phyloP scores from a whole-genome alignment of 1,140 invertebrate species.

The Drosophila triauraria region DNA sequence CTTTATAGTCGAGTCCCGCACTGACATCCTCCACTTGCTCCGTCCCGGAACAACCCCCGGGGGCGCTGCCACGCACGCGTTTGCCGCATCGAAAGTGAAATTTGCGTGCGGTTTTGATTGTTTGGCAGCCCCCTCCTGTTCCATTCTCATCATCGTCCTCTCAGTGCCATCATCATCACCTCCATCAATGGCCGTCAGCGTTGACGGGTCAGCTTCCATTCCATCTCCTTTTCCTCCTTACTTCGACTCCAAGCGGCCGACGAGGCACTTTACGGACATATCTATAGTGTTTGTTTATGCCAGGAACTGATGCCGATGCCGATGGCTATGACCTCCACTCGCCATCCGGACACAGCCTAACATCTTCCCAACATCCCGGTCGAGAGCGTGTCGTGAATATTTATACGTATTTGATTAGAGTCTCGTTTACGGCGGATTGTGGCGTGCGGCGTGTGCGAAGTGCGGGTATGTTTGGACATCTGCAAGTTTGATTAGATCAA shows the following conservation, averaged over 20 bases:
- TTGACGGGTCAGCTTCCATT: conserved; percentile 18
- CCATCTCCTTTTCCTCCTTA: conserved; percentile 1
- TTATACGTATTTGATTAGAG: conserved; percentile 72
- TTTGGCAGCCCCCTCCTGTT: conserved; percentile 3
- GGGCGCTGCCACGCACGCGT: conserved; percentile 1
- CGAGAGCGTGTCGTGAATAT: conserved; percentile 67
- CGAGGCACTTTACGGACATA: conserved; percentile 18
- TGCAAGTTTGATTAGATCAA: conserved; percentile 60
- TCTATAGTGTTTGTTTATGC: conserved; percentile 40
- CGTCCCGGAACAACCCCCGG: not conserved
- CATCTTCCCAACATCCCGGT: not conserved
- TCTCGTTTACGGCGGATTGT: conserved; percentile 7
- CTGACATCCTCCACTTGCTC: not conserved
- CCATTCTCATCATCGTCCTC: not conserved
- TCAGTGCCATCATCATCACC: not conserved
- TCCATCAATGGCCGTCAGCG: not conserved
- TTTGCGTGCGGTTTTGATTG: conserved; percentile 47
- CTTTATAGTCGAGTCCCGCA: conserved; percentile 38
- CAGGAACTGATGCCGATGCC: conserved; percentile 15
- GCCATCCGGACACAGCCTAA: not conserved
- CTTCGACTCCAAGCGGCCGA: not conserved
- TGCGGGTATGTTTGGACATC: conserved; percentile 14
- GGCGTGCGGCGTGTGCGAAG: not conserved
- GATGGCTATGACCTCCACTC: not conserved
- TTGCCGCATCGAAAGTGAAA: conserved; percentile 36